Percentiles rank a stretch among this genome's conserved stretches.
Evolutionary conservation across 1,140 invertebrate genomes (phyloP).

Genomic region (Leptinotarsa defecta): DNA sequence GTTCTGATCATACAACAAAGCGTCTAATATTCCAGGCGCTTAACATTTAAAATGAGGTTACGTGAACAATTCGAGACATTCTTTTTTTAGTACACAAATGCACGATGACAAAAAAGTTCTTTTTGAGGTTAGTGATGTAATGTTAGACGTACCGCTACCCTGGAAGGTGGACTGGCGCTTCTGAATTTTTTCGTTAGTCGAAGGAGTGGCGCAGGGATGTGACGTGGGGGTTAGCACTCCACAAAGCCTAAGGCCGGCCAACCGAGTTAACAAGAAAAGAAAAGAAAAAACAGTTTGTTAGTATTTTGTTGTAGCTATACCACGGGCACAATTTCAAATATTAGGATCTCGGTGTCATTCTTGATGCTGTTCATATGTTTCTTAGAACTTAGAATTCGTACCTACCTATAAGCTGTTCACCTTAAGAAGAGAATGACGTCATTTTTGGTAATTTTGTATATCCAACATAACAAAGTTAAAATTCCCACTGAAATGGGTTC

Average conservation of each 20-base stretch:
- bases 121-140: conserved; percentile 42
- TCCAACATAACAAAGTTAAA: no score
- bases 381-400: no score
- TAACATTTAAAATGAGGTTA: conserved; percentile 16
- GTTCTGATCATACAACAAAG: no score
- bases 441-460: no score
- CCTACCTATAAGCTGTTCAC: no score
- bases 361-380: not conserved
- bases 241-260: conserved; percentile 45
- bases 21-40: not conserved
- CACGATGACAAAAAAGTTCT: conserved; percentile 29
- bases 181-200: conserved; percentile 41
- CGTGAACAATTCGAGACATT: conserved; percentile 17
- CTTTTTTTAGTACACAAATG: conserved; percentile 37
- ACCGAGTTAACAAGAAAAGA: conserved; percentile 46
- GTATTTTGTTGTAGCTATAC: conserved; percentile 38
- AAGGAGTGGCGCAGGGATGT: conserved; percentile 38
- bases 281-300: conserved; percentile 41
- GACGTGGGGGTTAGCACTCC: conserved; percentile 43
- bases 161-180: conserved; percentile 41
- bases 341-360: conserved; percentile 34
- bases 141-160: conserved; percentile 46
- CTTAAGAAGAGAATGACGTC: no score
- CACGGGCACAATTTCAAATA: conserved; percentile 39
- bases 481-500: no score